Base-by-base conservation (phyloP, 2,113 vertebrate species). In the Ceuthmochares aereus region DNA sequence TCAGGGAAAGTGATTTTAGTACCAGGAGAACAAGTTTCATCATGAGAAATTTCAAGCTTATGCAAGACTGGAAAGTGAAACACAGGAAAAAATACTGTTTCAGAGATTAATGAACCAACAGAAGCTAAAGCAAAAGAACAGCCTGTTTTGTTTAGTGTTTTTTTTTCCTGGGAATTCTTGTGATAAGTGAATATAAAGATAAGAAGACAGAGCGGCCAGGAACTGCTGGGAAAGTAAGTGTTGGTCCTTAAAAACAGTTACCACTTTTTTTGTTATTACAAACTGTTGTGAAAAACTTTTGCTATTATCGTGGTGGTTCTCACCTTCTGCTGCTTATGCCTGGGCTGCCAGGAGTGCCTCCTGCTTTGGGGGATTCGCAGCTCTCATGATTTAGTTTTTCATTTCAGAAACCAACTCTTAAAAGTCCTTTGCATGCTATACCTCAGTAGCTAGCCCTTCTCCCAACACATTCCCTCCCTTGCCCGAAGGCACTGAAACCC, bases 11-110 rank as follows among this genome's bases (percentile, higher is more conserved):
- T 90, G 75, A 43, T 49, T 92, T 86, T 45, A 83, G 9, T 52
- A 81, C 77, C 20, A 47, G 87, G 58, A 92, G 74, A 97, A 94
- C 84, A 51, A 72, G 92, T 89, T 96, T 96, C 94, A 52, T 74
- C 12, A 60, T 49, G 11, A 84, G 64, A 83, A 90, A 54, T 76
- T 47, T 37, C 58, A 90, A 68, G 40, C 14, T 62, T 79, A 32
- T 15, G 43, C 60, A 82, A 86, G 69, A 69, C 13, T 37, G 6
- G 43, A 29, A 93, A 95, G 81, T 69, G 66, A 91, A 84, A 51
- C 67, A 60, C 40, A 29, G 19, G 26, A 36, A 87, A 90, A 88
- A 21, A 22, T 54, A 52, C 42, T 56, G 6, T 47, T 84, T 54
- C 55, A 78, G 59, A 51, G 30, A n/a, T 36, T 49, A 82, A 40